Conservation (phyloP, 2,888 invertebrate genomes). For the Panopea generosa region DNA sequence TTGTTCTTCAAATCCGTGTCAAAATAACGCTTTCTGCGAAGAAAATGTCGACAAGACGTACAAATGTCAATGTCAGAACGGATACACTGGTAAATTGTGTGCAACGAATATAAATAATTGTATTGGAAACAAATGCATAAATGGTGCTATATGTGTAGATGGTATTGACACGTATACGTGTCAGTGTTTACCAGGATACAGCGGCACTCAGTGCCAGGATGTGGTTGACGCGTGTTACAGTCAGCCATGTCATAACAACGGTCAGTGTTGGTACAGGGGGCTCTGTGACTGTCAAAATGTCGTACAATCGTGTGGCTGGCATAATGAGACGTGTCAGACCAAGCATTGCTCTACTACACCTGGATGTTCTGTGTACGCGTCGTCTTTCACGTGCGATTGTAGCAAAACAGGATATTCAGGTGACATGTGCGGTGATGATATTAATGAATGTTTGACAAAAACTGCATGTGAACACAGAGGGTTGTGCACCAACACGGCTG, state of each 20-base stretch:
- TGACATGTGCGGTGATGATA: constrained; percentile 66
- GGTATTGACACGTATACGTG: constrained; percentile 64
- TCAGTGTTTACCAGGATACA: constrained; percentile 70
- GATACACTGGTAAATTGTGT: constrained; percentile 68
- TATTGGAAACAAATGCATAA: constrained; percentile 60
- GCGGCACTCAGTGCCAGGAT: constrained; percentile 66
- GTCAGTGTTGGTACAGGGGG: constrained; percentile 74
- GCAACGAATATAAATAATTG: constrained; percentile 74
- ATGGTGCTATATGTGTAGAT: constrained; percentile 70
- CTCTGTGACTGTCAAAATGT: constrained; percentile 76
- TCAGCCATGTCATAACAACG: constrained; percentile 76
- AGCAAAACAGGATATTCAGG: constrained; percentile 70
- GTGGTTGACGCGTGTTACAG: constrained; percentile 73
- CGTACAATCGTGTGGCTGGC: constrained; percentile 77
- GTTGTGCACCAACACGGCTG: constrained; percentile 69
- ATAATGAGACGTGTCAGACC: constrained; percentile 78
- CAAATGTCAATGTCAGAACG: constrained; percentile 63
- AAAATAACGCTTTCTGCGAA: constrained; percentile 93
- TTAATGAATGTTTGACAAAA: constrained; percentile 68
- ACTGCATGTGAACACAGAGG: constrained; percentile 72
- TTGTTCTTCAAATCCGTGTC: constrained; percentile 96
- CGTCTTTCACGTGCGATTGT: constrained; percentile 75
- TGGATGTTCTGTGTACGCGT: constrained; percentile 60
- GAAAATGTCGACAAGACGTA: constrained; percentile 47
- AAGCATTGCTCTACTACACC: constrained; percentile 62